Evolutionary conservation across 2,797 vertebrate species (phyloP).

Genomic region (Karalla daura): DNA sequence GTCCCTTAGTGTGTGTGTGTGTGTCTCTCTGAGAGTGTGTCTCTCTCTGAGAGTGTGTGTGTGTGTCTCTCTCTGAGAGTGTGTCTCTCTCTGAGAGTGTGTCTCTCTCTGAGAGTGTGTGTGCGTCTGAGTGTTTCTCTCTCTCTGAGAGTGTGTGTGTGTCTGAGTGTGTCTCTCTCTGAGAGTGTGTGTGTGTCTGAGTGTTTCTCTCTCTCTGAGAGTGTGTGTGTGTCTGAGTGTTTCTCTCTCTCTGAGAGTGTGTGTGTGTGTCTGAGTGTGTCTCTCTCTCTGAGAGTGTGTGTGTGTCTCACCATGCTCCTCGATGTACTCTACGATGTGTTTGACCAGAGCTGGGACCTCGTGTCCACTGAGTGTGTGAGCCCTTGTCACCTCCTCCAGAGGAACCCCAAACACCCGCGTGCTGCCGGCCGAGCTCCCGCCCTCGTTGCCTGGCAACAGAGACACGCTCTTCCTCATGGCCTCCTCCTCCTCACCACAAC

Average conservation of each 20-base stretch:
- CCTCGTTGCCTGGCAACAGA: constrained; percentile 93
- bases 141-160: too few relatives aligned
- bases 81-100: background rate
- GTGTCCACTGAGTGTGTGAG: constrained; percentile 87
- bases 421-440: constrained; percentile 83
- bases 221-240: background rate
- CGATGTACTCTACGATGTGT: constrained; percentile 97
- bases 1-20: background rate
- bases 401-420: constrained; percentile 96
- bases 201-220: background rate
- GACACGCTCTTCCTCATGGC: constrained; percentile 99
- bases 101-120: background rate
- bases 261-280: background rate
- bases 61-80: too few relatives aligned
- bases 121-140: background rate
- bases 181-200: background rate
- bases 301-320: constrained; percentile 92
- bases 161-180: too few relatives aligned
- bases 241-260: background rate
- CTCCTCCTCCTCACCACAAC: constrained; percentile 93
- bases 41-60: too few relatives aligned
- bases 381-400: constrained; percentile 94
- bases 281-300: background rate
- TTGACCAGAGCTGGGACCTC: constrained; percentile 96
- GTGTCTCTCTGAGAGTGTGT: background rate